These are phyloP conservation scores for Ischnura elegans DNA, from an alignment of 2,888 invertebrate species.

Conservation along the genomic window DNA sequence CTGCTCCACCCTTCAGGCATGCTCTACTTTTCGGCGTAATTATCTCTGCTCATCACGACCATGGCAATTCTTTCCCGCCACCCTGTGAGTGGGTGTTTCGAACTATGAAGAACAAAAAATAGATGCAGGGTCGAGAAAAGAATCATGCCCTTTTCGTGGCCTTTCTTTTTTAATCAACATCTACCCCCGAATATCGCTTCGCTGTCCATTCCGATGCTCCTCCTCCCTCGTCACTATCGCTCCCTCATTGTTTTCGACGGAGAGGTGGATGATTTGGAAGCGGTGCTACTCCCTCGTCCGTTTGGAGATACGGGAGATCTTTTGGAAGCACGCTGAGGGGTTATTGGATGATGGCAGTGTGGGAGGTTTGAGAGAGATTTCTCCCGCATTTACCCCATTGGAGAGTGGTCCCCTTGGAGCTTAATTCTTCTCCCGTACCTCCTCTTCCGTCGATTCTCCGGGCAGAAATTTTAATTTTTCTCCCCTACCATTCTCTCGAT, in stretches of 20 bases:
- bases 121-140: neutral
- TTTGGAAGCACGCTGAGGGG: conserved; percentile 6
- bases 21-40: neutral
- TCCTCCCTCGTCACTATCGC: neutral
- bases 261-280: conserved; percentile 47
- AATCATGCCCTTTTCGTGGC: neutral
- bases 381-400: neutral
- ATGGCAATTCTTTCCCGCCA: neutral
- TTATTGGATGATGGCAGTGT: neutral
- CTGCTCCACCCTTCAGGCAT: neutral
- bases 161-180: conserved; percentile 14
- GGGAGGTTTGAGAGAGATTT: neutral
- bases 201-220: neutral
- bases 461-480: neutral
- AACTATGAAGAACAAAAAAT: neutral
- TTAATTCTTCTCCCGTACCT: neutral
- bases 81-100: neutral
- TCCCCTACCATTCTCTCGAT: neutral
- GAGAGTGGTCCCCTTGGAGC: neutral
- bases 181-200: neutral
- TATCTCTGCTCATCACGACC: neutral
- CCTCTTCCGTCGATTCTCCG: neutral
- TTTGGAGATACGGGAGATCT: neutral
- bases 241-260: conserved; percentile 3
- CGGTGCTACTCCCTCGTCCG: neutral